These are phyloP conservation scores for Idaea biselata DNA, from an alignment of 2,888 invertebrate species.

Conservation along the genomic window DNA sequence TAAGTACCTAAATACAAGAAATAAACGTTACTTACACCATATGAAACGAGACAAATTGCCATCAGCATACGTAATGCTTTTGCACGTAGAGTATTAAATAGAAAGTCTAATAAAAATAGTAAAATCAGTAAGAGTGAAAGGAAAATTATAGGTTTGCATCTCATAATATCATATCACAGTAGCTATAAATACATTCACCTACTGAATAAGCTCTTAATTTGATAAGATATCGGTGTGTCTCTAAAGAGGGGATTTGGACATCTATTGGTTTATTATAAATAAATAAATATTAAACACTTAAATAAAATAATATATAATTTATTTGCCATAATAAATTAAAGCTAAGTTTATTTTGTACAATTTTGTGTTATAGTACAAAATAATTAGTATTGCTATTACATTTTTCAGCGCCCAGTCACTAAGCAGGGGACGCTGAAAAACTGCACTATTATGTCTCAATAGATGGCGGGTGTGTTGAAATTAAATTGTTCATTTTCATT, in stretches of 20 bases:
- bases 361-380: no score
- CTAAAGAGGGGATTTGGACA: neutral
- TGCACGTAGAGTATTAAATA: slow-evolving; percentile 64
- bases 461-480: no score
- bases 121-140: slow-evolving; percentile 68
- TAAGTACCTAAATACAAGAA: neutral
- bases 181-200: slow-evolving; percentile 31
- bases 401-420: no score
- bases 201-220: slow-evolving; percentile 14
- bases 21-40: slow-evolving; percentile 14
- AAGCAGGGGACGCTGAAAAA: no score
- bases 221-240: neutral
- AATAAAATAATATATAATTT: no score
- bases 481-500: no score
- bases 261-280: neutral
- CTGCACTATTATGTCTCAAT: no score
- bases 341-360: no score
- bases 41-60: slow-evolving; percentile 26
- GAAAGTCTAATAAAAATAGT: slow-evolving; percentile 68
- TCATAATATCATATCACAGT: slow-evolving; percentile 49
- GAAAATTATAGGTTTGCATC: slow-evolving; percentile 56
- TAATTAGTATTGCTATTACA: no score
- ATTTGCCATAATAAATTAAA: no score
- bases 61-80: slow-evolving; percentile 49
- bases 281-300: neutral